These are phyloP conservation scores for Corynorhinus townsendii DNA, from an alignment of 2,113 vertebrate species.

Conservation along the genomic window DNA sequence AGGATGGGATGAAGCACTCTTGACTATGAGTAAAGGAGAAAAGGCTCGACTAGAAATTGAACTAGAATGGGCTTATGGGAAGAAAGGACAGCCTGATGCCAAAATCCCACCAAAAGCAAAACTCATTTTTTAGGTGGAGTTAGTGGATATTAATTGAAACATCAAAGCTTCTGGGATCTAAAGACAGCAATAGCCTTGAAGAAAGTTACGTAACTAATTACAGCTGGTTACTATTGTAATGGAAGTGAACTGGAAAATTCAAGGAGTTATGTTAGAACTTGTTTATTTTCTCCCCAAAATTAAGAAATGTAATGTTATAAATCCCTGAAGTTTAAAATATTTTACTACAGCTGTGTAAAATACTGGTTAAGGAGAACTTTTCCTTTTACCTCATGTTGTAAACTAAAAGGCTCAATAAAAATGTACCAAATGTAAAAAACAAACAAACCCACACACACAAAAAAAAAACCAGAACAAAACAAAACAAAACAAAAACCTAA, in stretches of 20 bases:
- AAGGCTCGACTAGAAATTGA: constrained; percentile 95
- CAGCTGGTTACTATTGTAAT: constrained; percentile 36
- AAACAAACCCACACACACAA: too few species aligned
- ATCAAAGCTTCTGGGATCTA: neutral
- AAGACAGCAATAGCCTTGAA: constrained; percentile 45
- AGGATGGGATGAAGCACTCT: constrained; percentile 95
- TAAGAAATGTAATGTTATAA: too few species aligned
- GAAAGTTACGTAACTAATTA: constrained; percentile 25
- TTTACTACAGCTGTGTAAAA: constrained; percentile 58
- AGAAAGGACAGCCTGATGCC: constrained; percentile 92
- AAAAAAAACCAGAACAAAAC: too few species aligned
- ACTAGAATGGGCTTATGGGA: constrained; percentile 96
- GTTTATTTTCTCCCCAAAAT: too few species aligned
- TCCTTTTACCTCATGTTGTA: constrained; percentile 60
- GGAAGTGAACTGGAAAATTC: constrained; percentile 55
- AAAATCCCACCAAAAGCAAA: constrained; percentile 98
- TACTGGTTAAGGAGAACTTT: constrained; percentile 39
- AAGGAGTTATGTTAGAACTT: constrained; percentile 31
- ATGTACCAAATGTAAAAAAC: neutral
- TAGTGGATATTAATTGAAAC: constrained; percentile 92
- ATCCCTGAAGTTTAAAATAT: constrained; percentile 52
- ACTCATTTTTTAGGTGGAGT: constrained; percentile 94
- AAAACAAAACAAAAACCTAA: too few species aligned
- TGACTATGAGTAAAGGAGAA: constrained; percentile 98
- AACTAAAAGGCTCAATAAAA: constrained; percentile 66